Evolutionary conservation across 2,888 invertebrate genomes (phyloP), one percentile per base, ranked within the genome.

Genomic region (Lithophane semibrunnea): DNA sequence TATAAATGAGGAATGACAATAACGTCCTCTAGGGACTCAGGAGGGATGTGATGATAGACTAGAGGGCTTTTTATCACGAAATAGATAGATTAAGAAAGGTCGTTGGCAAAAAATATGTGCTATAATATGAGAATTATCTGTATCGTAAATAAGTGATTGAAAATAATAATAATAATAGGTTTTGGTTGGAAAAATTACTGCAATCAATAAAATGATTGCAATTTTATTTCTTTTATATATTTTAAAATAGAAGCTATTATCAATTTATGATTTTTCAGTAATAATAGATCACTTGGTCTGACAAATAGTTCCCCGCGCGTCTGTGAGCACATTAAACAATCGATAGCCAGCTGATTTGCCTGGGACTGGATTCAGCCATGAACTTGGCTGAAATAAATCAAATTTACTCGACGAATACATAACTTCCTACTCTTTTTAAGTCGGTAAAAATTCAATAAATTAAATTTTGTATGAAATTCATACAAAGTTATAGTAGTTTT

Each of bases 1-100:
- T 86, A 88, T 88, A 82, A 86, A 88, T 80, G 87, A 49, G 21
- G 13, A 63, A 71, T 73, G 69, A 64, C 60, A 58, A 70, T 42
- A 80, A 75, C 79, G 74, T 16, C 29, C 85, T 79, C 84, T 73
- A 60, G 86, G 88, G 88, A 88, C 56, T 24, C 42, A 12, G 21
- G 7, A 21, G 82, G 85, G 85, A 84, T 54, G 65, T 69, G 61
- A 29, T 84, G 72, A 81, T 81, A 64, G 52, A 77, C 77, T 71
- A 24, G 7, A 67, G 73, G 63, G 65, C 9, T 77, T 74, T 81
- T 75, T 75, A 70, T 74, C 47, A 44, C 21, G 10, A 24, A 63
- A 80, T 60, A 49, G 16, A 71, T n/a, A 69, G 24, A 29, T 65
- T 49, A 75, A 0, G 52, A 52, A 68, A 71, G 42, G 54, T 29